These are phyloP conservation scores for Platerodrilus igneus DNA, from an alignment of 2,888 invertebrate species.

Conservation along the genomic window DNA sequence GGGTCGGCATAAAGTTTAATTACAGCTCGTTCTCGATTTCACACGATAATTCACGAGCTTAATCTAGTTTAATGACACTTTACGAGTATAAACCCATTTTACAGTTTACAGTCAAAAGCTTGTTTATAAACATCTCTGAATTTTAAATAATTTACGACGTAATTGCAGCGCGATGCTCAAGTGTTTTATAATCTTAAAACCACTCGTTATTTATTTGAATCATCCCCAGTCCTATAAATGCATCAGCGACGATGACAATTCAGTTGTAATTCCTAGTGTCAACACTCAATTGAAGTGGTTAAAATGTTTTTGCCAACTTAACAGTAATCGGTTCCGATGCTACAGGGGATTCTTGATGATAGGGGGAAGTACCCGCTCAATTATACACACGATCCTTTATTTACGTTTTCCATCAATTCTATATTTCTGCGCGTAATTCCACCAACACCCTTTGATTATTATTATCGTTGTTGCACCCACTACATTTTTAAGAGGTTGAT, in stretches of 20 bases:
- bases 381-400: slow-evolving; percentile 1
- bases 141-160: too few relatives aligned
- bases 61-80: too few relatives aligned
- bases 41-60: too few relatives aligned
- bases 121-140: too few relatives aligned
- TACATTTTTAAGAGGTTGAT: slow-evolving; percentile 9
- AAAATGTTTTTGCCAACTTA: slow-evolving; percentile 23
- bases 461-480: slow-evolving; percentile 7
- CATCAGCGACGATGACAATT: slow-evolving; percentile 15
- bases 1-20: too few relatives aligned
- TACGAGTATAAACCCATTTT: too few relatives aligned
- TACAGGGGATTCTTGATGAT: slow-evolving; percentile 7
- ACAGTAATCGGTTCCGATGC: slow-evolving; percentile 18
- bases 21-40: too few relatives aligned
- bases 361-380: slow-evolving; percentile 11
- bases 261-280: slow-evolving; percentile 19
- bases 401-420: background rate
- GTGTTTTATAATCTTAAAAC: too few relatives aligned
- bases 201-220: too few relatives aligned
- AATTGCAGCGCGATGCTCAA: too few relatives aligned
- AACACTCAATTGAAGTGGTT: slow-evolving; percentile 20
- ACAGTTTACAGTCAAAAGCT: too few relatives aligned
- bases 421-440: background rate
- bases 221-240: slow-evolving; percentile 3
- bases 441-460: background rate